These are phyloP conservation scores for Mayetiola destructor DNA, from an alignment of 2,888 invertebrate genomes.

Conservation along the genomic window DNA sequence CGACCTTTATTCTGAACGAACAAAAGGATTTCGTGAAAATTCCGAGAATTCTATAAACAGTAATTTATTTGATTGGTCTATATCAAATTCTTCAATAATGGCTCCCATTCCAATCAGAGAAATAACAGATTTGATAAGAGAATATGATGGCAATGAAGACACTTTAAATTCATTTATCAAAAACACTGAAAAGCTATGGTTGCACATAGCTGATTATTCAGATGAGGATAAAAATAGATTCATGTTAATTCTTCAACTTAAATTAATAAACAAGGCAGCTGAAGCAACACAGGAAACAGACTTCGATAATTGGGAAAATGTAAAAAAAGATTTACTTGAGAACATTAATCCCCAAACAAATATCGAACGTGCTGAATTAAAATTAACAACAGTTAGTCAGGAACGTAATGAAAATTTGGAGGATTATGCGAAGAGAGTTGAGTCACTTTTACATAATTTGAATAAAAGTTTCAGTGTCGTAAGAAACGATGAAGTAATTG, in stretches of 20 bases:
- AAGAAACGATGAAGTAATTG: not conserved
- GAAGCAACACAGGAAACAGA: not conserved
- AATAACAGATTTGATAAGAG: not conserved
- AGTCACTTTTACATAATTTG: not conserved
- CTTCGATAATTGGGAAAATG: not conserved
- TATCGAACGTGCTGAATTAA: not conserved
- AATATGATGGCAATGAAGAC: not conserved
- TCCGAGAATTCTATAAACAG: too few species aligned
- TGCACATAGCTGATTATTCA: not conserved
- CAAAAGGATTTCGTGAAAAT: too few species aligned
- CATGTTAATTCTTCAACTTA: not conserved
- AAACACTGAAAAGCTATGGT: not conserved
- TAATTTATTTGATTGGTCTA: too few species aligned
- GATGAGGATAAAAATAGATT: not conserved
- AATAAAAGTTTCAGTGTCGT: not conserved
- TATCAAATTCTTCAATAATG: too few species aligned
- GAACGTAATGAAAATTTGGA: not conserved
- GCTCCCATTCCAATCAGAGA: not conserved
- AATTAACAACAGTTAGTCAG: not conserved
- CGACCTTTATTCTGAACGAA: too few species aligned
- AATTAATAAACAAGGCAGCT: not conserved
- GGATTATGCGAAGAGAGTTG: not conserved
- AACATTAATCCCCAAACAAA: not conserved
- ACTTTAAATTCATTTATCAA: not conserved
- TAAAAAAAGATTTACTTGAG: not conserved